Conservation (phyloP, 2,113 vertebrate species). For the Ciconia maguari region DNA sequence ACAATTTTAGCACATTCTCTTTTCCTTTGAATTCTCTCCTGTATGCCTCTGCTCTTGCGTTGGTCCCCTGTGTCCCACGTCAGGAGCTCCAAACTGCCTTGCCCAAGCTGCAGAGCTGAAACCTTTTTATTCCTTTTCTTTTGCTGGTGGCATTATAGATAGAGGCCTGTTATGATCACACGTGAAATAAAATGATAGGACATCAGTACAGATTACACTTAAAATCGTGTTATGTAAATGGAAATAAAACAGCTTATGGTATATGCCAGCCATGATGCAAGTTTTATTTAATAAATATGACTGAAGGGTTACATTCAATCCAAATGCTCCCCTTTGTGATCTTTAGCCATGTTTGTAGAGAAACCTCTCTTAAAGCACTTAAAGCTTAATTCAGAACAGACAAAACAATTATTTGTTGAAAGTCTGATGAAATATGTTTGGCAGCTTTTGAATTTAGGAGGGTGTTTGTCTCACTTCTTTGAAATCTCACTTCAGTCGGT, state of each 20-base stretch:
- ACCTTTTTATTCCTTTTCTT: not conserved
- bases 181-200: not conserved
- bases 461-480: constrained; percentile 40
- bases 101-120: not conserved
- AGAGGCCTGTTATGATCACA: not conserved
- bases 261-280: constrained; percentile 6
- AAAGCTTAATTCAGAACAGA: constrained; percentile 55
- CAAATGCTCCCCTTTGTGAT: constrained; percentile 50
- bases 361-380: constrained; percentile 44
- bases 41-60: not conserved
- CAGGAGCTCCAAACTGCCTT: not conserved
- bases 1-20: not conserved
- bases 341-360: constrained; percentile 53
- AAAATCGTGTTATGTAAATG: constrained; percentile 38
- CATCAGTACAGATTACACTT: constrained; percentile 26
- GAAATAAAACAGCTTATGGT: constrained; percentile 11
- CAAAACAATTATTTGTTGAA: constrained; percentile 63
- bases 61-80: not conserved
- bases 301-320: constrained; percentile 43
- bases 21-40: not conserved
- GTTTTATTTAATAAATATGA: constrained; percentile 19
- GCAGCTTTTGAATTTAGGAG: constrained; percentile 48
- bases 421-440: constrained; percentile 57
- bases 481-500: constrained; percentile 23
- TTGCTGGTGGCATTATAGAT: not conserved